Evolutionary conservation across 2,797 vertebrate species (phyloP).

Genomic region (Ptychadena robeensis): DNA sequence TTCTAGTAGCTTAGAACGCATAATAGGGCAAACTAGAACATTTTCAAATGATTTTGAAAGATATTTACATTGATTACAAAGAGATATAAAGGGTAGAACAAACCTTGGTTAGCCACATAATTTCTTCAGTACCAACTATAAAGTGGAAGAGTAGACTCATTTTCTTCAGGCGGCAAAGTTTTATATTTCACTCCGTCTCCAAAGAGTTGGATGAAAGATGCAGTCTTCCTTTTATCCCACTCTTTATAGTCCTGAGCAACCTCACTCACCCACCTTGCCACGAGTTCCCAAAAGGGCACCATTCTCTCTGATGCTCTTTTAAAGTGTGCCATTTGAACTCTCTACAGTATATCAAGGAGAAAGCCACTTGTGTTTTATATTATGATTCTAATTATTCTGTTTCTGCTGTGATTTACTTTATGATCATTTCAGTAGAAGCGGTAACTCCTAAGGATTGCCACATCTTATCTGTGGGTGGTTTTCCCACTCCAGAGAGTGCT

Average conservation of each 20-base stretch:
- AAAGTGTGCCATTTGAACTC: neutral
- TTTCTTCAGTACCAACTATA: neutral
- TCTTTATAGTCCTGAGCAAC: neutral
- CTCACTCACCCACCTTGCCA: neutral
- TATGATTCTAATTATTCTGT: neutral
- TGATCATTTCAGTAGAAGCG: neutral
- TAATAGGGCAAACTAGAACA: neutral
- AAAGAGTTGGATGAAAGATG: neutral
- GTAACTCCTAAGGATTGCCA: neutral
- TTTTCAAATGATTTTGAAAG: neutral
- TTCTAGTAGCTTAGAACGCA: neutral
- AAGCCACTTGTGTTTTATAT: neutral
- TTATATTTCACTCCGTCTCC: neutral
- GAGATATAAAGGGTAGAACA: neutral
- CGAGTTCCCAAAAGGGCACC: too few species aligned
- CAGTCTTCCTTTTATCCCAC: neutral
- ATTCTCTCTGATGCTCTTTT: neutral
- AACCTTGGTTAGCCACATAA: neutral
- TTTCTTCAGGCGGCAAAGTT: neutral
- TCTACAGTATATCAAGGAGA: neutral
- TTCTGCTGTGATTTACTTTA: neutral
- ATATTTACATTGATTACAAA: neutral
- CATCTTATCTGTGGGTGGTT: neutral
- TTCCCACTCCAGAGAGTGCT: neutral
- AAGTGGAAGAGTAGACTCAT: neutral